These are phyloP conservation scores for Portevinia maculata DNA, from an alignment of 2,888 invertebrate genomes.

Conservation along the genomic window DNA sequence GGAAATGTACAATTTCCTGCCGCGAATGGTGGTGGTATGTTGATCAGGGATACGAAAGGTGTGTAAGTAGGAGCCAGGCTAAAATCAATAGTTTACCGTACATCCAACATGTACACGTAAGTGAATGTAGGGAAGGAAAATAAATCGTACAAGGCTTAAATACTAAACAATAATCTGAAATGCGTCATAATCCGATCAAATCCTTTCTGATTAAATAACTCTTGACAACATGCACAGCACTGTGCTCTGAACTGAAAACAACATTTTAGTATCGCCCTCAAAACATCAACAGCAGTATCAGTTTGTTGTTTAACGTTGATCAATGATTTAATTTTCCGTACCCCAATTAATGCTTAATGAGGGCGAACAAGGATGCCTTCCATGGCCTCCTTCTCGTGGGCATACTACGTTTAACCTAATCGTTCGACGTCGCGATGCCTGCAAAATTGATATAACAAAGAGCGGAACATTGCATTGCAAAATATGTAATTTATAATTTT, in stretches of 20 bases:
- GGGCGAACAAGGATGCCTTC: conserved; percentile 43
- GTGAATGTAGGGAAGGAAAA: conserved; percentile 20
- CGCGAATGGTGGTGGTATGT: neutral
- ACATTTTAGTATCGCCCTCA: conserved; percentile 65
- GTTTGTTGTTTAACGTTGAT: conserved; percentile 73
- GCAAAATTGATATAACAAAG: conserved; percentile 64
- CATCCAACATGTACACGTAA: conserved; percentile 7
- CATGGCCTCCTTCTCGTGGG: neutral
- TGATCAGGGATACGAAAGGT: conserved; percentile 4
- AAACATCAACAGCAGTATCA: conserved; percentile 73
- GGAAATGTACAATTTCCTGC: conserved; percentile 53
- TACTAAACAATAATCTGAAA: conserved; percentile 70
- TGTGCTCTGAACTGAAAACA: conserved; percentile 70
- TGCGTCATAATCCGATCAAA: conserved; percentile 74
- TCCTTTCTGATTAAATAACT: conserved; percentile 73
- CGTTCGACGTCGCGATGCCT: conserved; percentile 16
- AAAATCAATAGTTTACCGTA: conserved; percentile 53
- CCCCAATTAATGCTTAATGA: conserved; percentile 68
- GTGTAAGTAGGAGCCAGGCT: conserved; percentile 31
- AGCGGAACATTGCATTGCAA: conserved; percentile 53
- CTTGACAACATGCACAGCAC: conserved; percentile 72
- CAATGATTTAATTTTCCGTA: conserved; percentile 67
- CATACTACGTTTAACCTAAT: neutral
- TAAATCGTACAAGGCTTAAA: conserved; percentile 73
- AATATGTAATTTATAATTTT: conserved; percentile 70